Conservation (phyloP, 2,888 invertebrate species). For the Epirrita christyi region DNA sequence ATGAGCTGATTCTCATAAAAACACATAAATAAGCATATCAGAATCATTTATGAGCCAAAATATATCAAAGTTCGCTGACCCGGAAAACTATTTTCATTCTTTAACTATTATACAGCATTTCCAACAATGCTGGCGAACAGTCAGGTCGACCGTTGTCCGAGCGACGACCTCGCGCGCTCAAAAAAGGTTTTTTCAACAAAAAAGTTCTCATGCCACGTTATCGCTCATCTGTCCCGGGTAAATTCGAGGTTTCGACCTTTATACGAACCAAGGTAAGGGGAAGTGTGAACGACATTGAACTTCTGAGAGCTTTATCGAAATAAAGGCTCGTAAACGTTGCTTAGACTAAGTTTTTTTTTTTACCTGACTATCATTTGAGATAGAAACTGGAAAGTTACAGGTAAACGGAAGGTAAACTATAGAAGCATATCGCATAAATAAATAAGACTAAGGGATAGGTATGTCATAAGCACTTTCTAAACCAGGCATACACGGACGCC, state of each 20-base stretch:
- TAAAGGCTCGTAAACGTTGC: too few species aligned
- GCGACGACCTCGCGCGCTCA: conserved; percentile 34
- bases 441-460: too few species aligned
- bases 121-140: conserved; percentile 19
- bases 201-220: conserved; percentile 34
- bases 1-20: neutral
- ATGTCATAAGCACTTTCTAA: too few species aligned
- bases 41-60: conserved; percentile 17
- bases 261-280: conserved; percentile 20
- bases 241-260: conserved; percentile 34
- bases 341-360: too few species aligned
- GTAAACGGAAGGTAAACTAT: too few species aligned
- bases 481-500: too few species aligned
- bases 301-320: conserved; percentile 12
- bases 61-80: conserved; percentile 37
- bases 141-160: conserved; percentile 23
- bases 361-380: too few species aligned
- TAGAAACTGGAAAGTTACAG: too few species aligned
- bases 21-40: conserved; percentile 6
- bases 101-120: conserved; percentile 18
- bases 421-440: too few species aligned
- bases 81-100: conserved; percentile 29
- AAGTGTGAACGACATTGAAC: conserved; percentile 22
- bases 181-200: conserved; percentile 38
- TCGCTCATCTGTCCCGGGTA: conserved; percentile 25